Evolutionary conservation across 2,888 invertebrate species (phyloP).

Genomic region (Sphecodes monilicornis): DNA sequence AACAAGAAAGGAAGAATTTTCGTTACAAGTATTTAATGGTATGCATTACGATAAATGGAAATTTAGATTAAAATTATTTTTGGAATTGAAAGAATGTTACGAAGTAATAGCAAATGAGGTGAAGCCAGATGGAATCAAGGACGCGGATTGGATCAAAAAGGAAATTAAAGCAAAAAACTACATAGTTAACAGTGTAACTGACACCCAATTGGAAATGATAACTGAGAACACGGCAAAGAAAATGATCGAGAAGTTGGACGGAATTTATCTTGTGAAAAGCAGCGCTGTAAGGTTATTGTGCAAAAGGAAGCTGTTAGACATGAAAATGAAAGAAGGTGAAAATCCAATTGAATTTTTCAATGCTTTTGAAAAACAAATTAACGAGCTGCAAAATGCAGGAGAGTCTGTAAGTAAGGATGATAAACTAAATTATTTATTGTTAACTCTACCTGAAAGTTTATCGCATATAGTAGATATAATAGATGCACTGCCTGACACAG

Average conservation of each 20-base stretch:
- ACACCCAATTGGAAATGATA: conserved; percentile 17
- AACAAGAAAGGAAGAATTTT: not conserved
- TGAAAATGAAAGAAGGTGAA: conserved; percentile 19
- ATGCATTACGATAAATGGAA: conserved; percentile 11
- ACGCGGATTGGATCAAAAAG: conserved; percentile 5
- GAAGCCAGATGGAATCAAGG: not conserved
- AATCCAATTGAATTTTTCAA: conserved; percentile 19
- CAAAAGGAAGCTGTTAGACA: conserved; percentile 18
- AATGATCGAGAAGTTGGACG: conserved; percentile 27
- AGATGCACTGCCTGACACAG: conserved; percentile 15
- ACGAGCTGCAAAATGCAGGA: conserved; percentile 18
- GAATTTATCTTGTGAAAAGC: conserved; percentile 11
- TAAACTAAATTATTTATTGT: conserved; percentile 31
- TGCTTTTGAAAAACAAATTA: conserved; percentile 22
- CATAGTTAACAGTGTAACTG: conserved; percentile 2
- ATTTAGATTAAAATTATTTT: not conserved
- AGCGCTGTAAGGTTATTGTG: conserved; percentile 12
- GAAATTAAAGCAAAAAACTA: conserved; percentile 12
- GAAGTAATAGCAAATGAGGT: conserved; percentile 1
- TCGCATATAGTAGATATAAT: conserved; percentile 24
- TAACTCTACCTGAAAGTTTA: not conserved
- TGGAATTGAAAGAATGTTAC: conserved; percentile 2
- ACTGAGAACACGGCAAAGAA: not conserved
- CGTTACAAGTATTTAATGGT: conserved; percentile 13
- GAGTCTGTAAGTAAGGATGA: not conserved